Percentiles rank a stretch among this genome's conserved stretches.
Conservation (phyloP, 1,140 invertebrate genomes). For the Drosophila quadrilineata region DNA sequence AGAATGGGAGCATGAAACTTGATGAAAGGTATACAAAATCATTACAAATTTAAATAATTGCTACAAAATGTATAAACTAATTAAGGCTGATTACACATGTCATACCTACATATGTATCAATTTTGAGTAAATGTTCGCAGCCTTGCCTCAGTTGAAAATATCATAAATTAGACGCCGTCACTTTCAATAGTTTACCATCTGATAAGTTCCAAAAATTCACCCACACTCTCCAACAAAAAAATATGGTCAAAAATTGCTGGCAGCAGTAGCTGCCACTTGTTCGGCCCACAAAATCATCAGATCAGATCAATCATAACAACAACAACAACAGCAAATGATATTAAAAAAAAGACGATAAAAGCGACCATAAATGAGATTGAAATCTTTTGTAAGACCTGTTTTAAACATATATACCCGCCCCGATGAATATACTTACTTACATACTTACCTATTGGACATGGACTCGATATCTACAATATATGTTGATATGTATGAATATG, state of each 20-base stretch:
- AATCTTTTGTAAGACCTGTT: slow-evolving; percentile 75
- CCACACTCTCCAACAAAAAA: slow-evolving; percentile 63
- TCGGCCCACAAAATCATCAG: slow-evolving; percentile 67
- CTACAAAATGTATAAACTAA: background rate
- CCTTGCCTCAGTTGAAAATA: slow-evolving; percentile 24
- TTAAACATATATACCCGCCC: slow-evolving; percentile 45
- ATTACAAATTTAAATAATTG: background rate
- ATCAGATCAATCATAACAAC: slow-evolving; percentile 74
- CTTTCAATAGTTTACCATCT: slow-evolving; percentile 63
- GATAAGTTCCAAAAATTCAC: slow-evolving; percentile 62
- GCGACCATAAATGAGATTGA: slow-evolving; percentile 69
- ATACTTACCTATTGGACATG: too few relatives aligned
- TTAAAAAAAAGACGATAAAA: slow-evolving; percentile 63
- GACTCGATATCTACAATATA: too few relatives aligned
- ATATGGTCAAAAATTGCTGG: slow-evolving; percentile 15
- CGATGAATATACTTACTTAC: background rate
- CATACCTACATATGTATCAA: background rate
- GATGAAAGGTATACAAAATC: background rate
- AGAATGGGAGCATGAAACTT: background rate
- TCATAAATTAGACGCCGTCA: slow-evolving; percentile 64
- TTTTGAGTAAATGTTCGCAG: background rate
- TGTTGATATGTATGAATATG: too few relatives aligned
- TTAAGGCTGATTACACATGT: background rate
- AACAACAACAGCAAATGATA: slow-evolving; percentile 29
- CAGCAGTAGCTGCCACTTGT: slow-evolving; percentile 53